Evolutionary conservation across 1,140 invertebrate genomes (phyloP), one percentile per base, ranked within the genome.

Genomic region (Asbolus verrucosus): DNA sequence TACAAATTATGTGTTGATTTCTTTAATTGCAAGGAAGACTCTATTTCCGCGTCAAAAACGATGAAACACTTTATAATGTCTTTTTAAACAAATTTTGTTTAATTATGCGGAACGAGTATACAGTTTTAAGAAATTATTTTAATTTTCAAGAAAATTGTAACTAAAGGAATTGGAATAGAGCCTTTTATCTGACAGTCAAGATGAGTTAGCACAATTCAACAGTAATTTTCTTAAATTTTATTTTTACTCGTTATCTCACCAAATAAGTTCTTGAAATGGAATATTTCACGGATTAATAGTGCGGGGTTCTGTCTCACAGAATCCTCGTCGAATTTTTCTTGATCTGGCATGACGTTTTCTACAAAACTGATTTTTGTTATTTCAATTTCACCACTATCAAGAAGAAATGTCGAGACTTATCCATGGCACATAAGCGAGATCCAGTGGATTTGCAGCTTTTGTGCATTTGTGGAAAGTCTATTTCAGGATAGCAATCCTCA

Each of bases 401-500:
- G 18, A 5, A 21, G 43, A 50, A 50, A 50, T 50, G 43, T 50
- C 43, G 6, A 31, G 46, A 54, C 46, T 54, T 54, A 54, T 54
- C 46, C 11, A 2, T n/a, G 46, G n/a, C 19, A 54, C 27, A 27
- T n/a, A 54, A 54, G 41, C 46, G 19, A 11, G 8, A 33, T 36
- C 33, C 30, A 1, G 27, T 8, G 30, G 36, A 62, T 62, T 62
- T 33, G 27, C 31, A 21, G 36, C 36, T 62, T 39, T 62, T 62
- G 59, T 38, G 36, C 31, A 27, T 62, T 63, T 63, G 61, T 63
- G 33, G 39, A 41, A 63, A 19, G 36, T 41, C 61, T 63, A 63
- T 63, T 63, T 39, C 61, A 63, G 61, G 31, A 33, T 11, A 63
- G 61, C 43, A 24, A 16, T 9, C 43, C 15, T 59, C 50, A 14